Conservation (phyloP, 2,888 invertebrate species). For the Hydrotaea cyrtoneurina region DNA sequence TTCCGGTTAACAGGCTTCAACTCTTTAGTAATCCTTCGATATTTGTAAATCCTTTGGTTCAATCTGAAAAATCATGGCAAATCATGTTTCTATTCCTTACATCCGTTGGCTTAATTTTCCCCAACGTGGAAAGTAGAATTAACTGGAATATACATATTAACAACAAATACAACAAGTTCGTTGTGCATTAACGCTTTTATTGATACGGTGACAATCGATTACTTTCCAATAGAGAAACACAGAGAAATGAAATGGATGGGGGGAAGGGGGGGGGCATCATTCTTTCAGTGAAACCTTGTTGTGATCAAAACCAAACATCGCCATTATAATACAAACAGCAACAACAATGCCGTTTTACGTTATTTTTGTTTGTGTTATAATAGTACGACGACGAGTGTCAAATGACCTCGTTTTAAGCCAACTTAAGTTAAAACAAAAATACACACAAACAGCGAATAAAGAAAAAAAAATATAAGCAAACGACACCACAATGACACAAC, state of each 20-base stretch:
- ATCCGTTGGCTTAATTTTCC: too few relatives aligned
- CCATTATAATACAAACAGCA: conserved; percentile 34
- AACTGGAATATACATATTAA: too few relatives aligned
- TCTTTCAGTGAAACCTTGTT: conserved; percentile 30
- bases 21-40: too few relatives aligned
- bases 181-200: conserved; percentile 14
- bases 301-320: conserved; percentile 39
- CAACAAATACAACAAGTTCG: not conserved
- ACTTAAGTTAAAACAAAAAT: conserved; percentile 59
- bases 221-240: conserved; percentile 25
- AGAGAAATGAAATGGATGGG: not conserved
- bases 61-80: too few relatives aligned
- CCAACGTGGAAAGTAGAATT: too few relatives aligned
- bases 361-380: conserved; percentile 1
- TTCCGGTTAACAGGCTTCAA: too few relatives aligned
- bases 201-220: conserved; percentile 37
- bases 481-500: conserved; percentile 44
- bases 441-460: conserved; percentile 44
- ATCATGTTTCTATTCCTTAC: too few relatives aligned
- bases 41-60: too few relatives aligned
- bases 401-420: conserved; percentile 67
- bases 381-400: conserved; percentile 50
- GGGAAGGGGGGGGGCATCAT: not conserved
- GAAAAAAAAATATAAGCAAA: conserved; percentile 39
- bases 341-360: not conserved